phyloP scores from a whole-genome alignment of 2,113 vertebrate species.

The Alexandromys fortis region DNA sequence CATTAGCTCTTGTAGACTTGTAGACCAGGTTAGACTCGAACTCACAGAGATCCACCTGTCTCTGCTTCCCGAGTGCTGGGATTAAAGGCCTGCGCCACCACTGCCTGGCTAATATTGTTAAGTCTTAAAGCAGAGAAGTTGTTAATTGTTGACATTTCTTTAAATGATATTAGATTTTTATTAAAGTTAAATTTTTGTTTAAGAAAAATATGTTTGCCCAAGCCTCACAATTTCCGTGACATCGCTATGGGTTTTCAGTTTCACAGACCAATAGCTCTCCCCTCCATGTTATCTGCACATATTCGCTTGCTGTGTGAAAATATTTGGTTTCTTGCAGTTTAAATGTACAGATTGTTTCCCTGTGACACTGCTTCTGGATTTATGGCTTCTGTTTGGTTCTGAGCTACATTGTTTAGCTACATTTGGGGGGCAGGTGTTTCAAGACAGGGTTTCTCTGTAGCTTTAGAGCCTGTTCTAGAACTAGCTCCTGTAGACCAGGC shows the following conservation, averaged over 20 bases:
- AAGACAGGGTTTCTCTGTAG: too few species aligned
- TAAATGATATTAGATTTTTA: neutral
- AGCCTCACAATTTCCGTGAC: neutral
- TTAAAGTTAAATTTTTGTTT: neutral
- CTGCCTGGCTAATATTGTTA: too few species aligned
- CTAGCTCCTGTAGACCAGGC: too few species aligned
- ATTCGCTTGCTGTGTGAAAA: neutral
- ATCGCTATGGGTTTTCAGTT: neutral
- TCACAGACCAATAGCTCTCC: neutral
- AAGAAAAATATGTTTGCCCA: neutral
- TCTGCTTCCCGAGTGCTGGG: too few species aligned
- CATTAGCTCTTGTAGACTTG: too few species aligned
- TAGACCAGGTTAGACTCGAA: too few species aligned
- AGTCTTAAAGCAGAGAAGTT: neutral
- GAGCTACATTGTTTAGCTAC: neutral
- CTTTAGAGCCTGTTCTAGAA: too few species aligned
- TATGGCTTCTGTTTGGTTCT: constrained; percentile 8
- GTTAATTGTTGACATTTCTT: neutral
- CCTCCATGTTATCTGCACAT: neutral
- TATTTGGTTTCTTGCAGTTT: constrained; percentile 24
- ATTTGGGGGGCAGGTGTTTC: neutral
- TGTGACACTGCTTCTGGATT: neutral
- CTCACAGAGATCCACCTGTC: too few species aligned
- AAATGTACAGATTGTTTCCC: neutral
- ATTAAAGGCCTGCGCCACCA: too few species aligned